These are phyloP conservation scores for Ooceraea biroi DNA, from an alignment of 1,140 invertebrate species.

Conservation along the genomic window DNA sequence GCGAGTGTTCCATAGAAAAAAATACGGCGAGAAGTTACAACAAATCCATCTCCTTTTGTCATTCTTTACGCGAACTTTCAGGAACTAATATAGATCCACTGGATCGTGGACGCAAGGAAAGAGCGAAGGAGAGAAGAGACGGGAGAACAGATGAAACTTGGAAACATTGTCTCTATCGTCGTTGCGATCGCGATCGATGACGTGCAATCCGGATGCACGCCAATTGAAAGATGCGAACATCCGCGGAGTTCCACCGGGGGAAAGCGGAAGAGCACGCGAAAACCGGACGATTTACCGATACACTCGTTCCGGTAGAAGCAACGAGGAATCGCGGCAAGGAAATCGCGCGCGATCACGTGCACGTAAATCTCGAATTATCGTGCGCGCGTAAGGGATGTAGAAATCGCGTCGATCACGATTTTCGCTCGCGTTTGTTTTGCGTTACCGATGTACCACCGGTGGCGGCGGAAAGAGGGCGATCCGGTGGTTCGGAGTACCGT, in stretches of 20 bases:
- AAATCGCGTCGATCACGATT: conserved; percentile 36
- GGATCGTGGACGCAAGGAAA: not conserved
- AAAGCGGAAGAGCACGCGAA: not conserved
- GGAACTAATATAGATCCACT: not conserved
- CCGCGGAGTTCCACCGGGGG: not conserved
- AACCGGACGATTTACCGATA: conserved; percentile 10
- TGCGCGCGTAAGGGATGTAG: not conserved
- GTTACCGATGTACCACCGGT: conserved; percentile 63
- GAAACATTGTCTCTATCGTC: not conserved
- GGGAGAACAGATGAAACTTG: not conserved
- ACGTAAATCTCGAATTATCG: not conserved
- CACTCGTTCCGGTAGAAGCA: conserved; percentile 20
- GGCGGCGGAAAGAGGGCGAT: conserved; percentile 70
- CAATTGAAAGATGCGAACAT: not conserved
- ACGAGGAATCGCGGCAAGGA: too few species aligned
- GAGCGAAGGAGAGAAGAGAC: not conserved
- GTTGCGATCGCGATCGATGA: conserved; percentile 44
- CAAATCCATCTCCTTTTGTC: not conserved
- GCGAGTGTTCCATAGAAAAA: not conserved
- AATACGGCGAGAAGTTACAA: not conserved
- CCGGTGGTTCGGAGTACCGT: conserved; percentile 83
- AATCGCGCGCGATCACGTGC: conserved; percentile 5
- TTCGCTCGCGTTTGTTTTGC: not conserved
- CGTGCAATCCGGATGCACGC: conserved; percentile 21
- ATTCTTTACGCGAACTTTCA: not conserved